Conservation (phyloP, 2,113 vertebrate genomes). For the Eonycteris spelaea region DNA sequence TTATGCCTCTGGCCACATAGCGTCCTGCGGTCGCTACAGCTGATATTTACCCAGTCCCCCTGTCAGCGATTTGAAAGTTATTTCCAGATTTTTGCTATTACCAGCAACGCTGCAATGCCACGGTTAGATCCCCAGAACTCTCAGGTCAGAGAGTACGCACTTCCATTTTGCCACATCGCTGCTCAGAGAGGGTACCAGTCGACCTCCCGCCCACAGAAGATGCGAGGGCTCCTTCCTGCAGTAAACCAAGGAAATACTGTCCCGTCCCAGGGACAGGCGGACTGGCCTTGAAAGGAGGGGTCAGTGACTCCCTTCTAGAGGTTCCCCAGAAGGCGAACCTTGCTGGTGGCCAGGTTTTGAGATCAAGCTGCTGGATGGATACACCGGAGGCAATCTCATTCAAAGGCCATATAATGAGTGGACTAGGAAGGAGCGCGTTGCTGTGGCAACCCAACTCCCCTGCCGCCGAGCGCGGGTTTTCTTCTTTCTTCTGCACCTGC, state of each 20-base stretch:
- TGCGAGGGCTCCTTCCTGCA: background rate
- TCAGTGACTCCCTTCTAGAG: background rate
- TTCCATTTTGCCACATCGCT: background rate
- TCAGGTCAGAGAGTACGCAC: background rate
- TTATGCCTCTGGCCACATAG: background rate
- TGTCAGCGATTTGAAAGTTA: background rate
- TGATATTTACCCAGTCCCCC: background rate
- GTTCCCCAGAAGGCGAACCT: background rate
- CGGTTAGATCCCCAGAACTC: background rate
- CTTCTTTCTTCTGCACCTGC: slow-evolving; percentile 64
- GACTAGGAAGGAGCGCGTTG: slow-evolving; percentile 64
- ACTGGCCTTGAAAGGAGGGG: background rate
- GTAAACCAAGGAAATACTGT: background rate
- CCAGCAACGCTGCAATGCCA: background rate
- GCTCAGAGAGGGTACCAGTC: background rate
- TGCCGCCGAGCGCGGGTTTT: slow-evolving; percentile 25
- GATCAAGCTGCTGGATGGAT: background rate
- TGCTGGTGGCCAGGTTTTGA: accelerated
- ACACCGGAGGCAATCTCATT: slow-evolving; percentile 40
- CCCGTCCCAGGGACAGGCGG: background rate
- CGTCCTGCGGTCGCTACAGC: background rate
- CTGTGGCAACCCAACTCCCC: slow-evolving; percentile 70
- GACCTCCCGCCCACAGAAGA: background rate
- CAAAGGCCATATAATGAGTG: slow-evolving; percentile 54
- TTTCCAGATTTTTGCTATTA: background rate